Percentiles rank a stretch among this genome's conserved stretches.
Conservation (phyloP, 2,888 invertebrate genomes). For the Torymus aiolomorphi region DNA sequence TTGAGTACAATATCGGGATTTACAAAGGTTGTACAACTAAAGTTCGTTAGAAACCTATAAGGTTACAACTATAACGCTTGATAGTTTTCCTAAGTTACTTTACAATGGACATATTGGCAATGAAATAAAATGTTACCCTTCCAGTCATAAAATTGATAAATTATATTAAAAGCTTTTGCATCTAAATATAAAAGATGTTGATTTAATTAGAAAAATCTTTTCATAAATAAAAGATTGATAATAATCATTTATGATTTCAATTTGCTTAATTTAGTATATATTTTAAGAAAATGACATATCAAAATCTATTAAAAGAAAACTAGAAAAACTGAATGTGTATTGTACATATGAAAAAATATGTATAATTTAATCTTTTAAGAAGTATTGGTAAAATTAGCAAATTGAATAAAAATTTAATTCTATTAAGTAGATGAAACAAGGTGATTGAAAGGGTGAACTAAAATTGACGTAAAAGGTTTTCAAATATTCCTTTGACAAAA, state of each 20-base stretch:
- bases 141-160: neutral
- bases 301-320: no score
- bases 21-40: conserved; percentile 32
- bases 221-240: no score
- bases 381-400: no score
- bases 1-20: conserved; percentile 48
- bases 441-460: conserved; percentile 37
- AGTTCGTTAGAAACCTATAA: conserved; percentile 37
- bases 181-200: no score
- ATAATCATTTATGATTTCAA: no score
- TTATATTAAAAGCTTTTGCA: no score
- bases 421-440: no score
- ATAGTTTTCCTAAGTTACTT: conserved; percentile 31
- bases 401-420: no score
- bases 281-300: neutral
- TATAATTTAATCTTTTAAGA: no score
- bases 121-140: conserved; percentile 22
- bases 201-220: no score
- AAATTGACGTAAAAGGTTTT: conserved; percentile 20
- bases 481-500: neutral
- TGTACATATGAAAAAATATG: no score
- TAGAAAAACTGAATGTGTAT: no score
- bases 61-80: conserved; percentile 44
- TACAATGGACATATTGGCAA: conserved; percentile 39
- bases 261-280: neutral